Conservation (phyloP, 1,140 invertebrate genomes). For the Lethrus apterus region DNA sequence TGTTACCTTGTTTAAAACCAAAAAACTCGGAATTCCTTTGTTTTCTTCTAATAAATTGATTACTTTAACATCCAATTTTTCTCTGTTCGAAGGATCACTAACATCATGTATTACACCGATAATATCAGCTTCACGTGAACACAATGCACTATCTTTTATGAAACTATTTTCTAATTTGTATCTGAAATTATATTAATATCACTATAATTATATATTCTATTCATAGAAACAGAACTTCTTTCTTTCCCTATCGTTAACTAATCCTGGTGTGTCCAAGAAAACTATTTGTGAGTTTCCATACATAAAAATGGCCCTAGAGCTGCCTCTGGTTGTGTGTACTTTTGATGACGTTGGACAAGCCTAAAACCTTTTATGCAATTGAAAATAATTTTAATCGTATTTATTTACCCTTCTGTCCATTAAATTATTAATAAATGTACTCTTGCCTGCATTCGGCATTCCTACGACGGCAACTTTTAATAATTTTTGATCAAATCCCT, state of each 20-base stretch:
- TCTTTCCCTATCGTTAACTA: constrained; percentile 58
- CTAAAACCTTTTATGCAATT: constrained; percentile 44
- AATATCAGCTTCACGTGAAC: constrained; percentile 67
- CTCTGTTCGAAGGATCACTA: constrained; percentile 58
- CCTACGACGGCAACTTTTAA: constrained; percentile 85
- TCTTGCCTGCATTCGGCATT: constrained; percentile 88
- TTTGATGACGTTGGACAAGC: constrained; percentile 81
- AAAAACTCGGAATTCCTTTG: constrained; percentile 60
- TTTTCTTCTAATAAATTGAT: constrained; percentile 58
- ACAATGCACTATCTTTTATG: constrained; percentile 53
- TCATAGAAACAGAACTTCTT: constrained; percentile 57
- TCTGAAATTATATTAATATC: constrained; percentile 41
- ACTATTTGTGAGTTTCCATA: constrained; percentile 74
- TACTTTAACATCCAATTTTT: constrained; percentile 61
- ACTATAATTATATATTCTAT: constrained; percentile 17
- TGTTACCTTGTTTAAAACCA: constrained; percentile 77
- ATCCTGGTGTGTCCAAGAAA: constrained; percentile 80
- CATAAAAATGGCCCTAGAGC: constrained; percentile 63
- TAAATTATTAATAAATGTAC: constrained; percentile 84
- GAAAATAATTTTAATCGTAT: constrained; percentile 2
- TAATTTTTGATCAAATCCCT: constrained; percentile 41
- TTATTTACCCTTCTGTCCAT: constrained; percentile 65
- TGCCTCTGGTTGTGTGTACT: constrained; percentile 79
- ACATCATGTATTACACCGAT: constrained; percentile 82
- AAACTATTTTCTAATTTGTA: constrained; percentile 62